Percentiles rank a stretch among this genome's conserved stretches.
Evolutionary conservation across 2,888 invertebrate genomes (phyloP).

Genomic region (Chloroclysta siterata): DNA sequence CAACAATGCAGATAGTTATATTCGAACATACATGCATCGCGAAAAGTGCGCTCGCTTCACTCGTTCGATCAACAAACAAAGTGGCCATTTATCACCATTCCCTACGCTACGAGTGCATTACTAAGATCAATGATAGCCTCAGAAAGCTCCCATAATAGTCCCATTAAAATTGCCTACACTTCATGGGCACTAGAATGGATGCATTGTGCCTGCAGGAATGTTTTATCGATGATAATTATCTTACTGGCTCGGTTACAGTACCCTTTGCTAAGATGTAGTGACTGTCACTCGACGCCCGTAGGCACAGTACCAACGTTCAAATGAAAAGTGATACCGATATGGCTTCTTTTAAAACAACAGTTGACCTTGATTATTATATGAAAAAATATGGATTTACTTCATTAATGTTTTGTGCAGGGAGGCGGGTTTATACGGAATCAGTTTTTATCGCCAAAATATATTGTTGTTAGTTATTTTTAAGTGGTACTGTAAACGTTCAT

Average conservation of each 20-base stretch:
- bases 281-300: not conserved
- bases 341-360: too few species aligned
- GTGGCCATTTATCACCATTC: not conserved
- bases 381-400: too few species aligned
- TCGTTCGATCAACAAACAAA: not conserved
- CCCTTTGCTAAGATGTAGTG: slow-evolving; percentile 33
- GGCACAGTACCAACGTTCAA: not conserved
- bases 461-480: too few species aligned
- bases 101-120: slow-evolving; percentile 1
- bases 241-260: slow-evolving; percentile 34
- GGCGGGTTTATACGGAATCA: too few species aligned
- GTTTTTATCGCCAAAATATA: too few species aligned
- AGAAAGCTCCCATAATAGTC: slow-evolving; percentile 26
- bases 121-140: slow-evolving; percentile 18
- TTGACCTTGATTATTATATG: too few species aligned
- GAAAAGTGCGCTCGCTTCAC: not conserved
- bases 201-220: slow-evolving; percentile 65
- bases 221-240: slow-evolving; percentile 51
- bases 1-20: too few species aligned
- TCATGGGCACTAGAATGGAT: slow-evolving; percentile 49
- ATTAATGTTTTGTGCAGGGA: too few species aligned
- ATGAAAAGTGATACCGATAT: too few species aligned
- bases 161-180: slow-evolving; percentile 59
- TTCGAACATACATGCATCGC: too few species aligned
- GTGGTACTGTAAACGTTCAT: too few species aligned